Conservation (phyloP, 2,113 vertebrate genomes). For the Phalacrocorax carbo region DNA sequence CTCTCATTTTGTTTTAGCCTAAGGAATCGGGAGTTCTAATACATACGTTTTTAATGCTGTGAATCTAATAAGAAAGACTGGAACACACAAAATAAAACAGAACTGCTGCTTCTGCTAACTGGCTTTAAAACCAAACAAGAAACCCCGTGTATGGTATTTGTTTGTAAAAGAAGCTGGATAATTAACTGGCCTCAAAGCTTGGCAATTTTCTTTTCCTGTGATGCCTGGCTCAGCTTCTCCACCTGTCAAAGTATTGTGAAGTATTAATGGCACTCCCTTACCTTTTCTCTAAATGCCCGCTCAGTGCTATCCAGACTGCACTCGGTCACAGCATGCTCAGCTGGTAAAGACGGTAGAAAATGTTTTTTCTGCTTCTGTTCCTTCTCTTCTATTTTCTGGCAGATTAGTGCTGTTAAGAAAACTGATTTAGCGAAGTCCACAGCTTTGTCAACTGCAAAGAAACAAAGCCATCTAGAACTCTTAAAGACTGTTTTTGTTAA, state of each 20-base stretch:
- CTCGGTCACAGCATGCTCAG: not conserved
- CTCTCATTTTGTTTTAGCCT: not conserved
- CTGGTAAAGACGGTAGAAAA: not conserved
- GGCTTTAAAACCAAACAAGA: not conserved
- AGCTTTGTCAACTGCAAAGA: not conserved
- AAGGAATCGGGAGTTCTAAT: not conserved
- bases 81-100: not conserved
- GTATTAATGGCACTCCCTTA: not conserved
- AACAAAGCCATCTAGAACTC: not conserved
- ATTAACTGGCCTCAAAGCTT: not conserved
- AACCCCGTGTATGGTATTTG: not conserved
- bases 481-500: not conserved
- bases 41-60: not conserved
- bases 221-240: not conserved
- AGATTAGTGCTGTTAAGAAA: not conserved
- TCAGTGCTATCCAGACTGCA: not conserved
- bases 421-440: not conserved
- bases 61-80: not conserved
- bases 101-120: not conserved
- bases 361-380: not conserved
- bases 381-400: not conserved
- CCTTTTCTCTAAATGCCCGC: constrained; percentile 33
- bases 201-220: not conserved
- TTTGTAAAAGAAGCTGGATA: not conserved
- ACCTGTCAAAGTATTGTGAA: not conserved